Evolutionary conservation across 2,888 invertebrate species (phyloP), one percentile per base, ranked within the genome.

Genomic region (Lypha dubia): DNA sequence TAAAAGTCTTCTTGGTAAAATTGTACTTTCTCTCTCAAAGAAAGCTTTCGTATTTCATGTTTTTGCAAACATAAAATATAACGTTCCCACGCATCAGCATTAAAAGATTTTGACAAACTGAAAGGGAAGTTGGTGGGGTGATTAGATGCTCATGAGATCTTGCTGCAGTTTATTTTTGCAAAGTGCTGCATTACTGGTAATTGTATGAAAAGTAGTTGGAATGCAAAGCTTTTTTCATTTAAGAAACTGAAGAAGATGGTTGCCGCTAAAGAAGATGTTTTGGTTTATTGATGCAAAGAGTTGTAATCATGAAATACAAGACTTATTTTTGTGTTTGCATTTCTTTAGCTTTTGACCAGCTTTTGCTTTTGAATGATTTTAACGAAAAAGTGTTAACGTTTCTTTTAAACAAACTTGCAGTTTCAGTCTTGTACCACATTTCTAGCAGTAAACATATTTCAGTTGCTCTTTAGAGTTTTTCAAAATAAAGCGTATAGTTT

Each of bases 401-500:
- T 73, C 49, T 63, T 73, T n/a, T 5, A 73, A 58, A 63, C 56
- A 51, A 38, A 70, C 51, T 81, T 80, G 80, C 75, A 84, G 46
- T 80, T 81, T 84, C 77, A 84, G 84, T 84, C 62, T 81, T 77
- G 15, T 74, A 77, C 41, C 63, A 81, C 62, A 81, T 77, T 73
- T 84, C 73, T 51, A 28, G 38, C 68, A 68, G 67, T n/a, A 41
- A 81, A 62, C 77, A 81, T 77, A 73, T 73, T 53, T n/a, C 0
- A 20, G 13, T 22, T 51, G 24, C 56, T 62, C 20, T 53, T 62
- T 53, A 20, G 15, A 65, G 35, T 38, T 28, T 49, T 20, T 8
- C 63, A 56, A 20, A 9, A 32, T 11, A 41, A 77, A 75, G 67
- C 73, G 77, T 84, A 77, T 74, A 68, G 67, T 77, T 62, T 60